Evolutionary conservation across 1,140 invertebrate species (phyloP), one percentile per base, ranked within the genome.

Genomic region (Calephelis nemesis): DNA sequence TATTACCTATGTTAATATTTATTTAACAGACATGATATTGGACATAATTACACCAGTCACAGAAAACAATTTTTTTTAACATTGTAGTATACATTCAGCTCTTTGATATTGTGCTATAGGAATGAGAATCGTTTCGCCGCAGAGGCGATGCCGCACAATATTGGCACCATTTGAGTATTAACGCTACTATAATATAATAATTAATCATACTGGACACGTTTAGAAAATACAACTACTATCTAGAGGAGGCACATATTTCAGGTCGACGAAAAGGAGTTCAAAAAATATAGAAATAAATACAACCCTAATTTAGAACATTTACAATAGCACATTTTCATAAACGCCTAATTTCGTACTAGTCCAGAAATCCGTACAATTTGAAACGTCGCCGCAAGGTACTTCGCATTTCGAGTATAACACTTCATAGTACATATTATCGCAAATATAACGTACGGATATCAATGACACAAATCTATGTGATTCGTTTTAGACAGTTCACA

Each of bases 151-250:
- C 75, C 76, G 80, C 81, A 82, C 78, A 82, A 83, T 76, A 77
- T 88, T 85, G 85, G 84, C 85, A 88, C 84, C 81, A 82, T 86
- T 75, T 90, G 87, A 90, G 87, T 90, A 90, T 90, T 89, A 82
- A 84, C 74, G 71, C 85, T 87, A 87, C 76, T 73, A 75, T 79
- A 77, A 74, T 40, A 74, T 78, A 45, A 77, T 76, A 77, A 74
- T 79, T 74, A 81, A 82, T 70, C 75, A 69, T 79, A 79, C 72
- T 80, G 79, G 79, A 80, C 81, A 80, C 81, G 71, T 80, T 83
- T 79, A 76, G 79, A 82, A 76, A 78, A 78, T 75, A 74, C 74
- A 67, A 72, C 81, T 84, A 85, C 78, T 69, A 81, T 81, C 84
- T 87, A 85, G 75, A 84, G 80, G 84, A 88, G 83, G 84, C 87